phyloP scores from a whole-genome alignment of 2,113 vertebrate species.

The Pachyramphus minor region DNA sequence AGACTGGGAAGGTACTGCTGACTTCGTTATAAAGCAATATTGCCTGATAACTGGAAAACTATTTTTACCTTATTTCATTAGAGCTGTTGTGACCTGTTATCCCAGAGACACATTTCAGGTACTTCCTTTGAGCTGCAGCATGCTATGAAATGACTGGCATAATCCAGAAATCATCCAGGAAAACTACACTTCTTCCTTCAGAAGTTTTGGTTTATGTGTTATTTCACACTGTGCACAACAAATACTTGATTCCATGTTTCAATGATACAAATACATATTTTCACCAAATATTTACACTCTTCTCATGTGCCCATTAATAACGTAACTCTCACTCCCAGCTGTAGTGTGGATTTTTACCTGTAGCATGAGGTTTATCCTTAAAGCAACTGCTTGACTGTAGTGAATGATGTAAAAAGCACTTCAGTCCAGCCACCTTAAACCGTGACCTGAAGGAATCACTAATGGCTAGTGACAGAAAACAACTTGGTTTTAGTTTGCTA shows the following conservation, averaged over 20 bases:
- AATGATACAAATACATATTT: not conserved
- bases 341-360: not conserved
- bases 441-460: not conserved
- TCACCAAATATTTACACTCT: not conserved
- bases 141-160: not conserved
- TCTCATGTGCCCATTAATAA: not conserved
- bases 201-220: not conserved
- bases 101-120: not conserved
- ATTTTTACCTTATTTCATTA: not conserved
- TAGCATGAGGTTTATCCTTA: not conserved
- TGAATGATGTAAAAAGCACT: not conserved
- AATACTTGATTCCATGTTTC: not conserved
- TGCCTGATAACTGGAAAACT: not conserved
- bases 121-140: not conserved
- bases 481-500: not conserved
- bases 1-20: not conserved
- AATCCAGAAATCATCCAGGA: not conserved
- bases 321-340: not conserved
- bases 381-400: not conserved
- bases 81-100: not conserved
- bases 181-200: not conserved
- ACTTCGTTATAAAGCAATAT: not conserved
- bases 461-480: not conserved
- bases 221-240: not conserved
- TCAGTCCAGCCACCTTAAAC: not conserved